These are phyloP conservation scores for Dasyornis broadbenti DNA, from an alignment of 2,113 vertebrate species.

Conservation along the genomic window DNA sequence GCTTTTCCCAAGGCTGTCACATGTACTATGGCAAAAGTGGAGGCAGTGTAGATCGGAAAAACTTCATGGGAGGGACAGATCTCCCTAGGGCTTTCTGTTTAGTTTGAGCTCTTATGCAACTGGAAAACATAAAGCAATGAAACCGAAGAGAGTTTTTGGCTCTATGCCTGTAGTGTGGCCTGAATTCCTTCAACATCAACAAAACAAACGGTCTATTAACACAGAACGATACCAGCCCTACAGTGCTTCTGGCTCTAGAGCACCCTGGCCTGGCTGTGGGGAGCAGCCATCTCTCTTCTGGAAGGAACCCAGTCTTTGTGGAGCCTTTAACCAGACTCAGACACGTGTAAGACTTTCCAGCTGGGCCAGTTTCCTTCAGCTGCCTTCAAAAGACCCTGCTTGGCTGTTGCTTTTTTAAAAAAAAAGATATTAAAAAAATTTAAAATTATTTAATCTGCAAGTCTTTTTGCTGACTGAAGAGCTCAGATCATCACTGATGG, in stretches of 20 bases:
- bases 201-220: not conserved
- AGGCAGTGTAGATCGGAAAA: not conserved
- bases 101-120: not conserved
- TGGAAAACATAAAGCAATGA: conserved; percentile 1
- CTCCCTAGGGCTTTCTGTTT: conserved; percentile 1
- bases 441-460: not conserved
- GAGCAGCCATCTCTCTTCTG: not conserved
- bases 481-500: not conserved
- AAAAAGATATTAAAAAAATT: not conserved
- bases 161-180: conserved; percentile 6
- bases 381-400: not conserved
- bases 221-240: conserved; percentile 28
- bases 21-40: not conserved
- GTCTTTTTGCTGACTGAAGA: not conserved
- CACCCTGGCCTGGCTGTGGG: not conserved
- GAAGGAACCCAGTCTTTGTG: conserved; percentile 53
- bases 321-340: not conserved
- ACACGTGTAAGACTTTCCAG: not conserved
- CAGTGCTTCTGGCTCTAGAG: conserved; percentile 4
- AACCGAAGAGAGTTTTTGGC: conserved; percentile 34
- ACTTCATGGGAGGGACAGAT: not conserved
- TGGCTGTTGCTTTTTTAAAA: not conserved
- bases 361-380: not conserved
- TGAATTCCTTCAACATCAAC: conserved; percentile 44
- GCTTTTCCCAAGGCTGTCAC: not conserved